Evolutionary conservation across 2,113 vertebrate genomes (phyloP).

Genomic region (Procapra przewalskii): DNA sequence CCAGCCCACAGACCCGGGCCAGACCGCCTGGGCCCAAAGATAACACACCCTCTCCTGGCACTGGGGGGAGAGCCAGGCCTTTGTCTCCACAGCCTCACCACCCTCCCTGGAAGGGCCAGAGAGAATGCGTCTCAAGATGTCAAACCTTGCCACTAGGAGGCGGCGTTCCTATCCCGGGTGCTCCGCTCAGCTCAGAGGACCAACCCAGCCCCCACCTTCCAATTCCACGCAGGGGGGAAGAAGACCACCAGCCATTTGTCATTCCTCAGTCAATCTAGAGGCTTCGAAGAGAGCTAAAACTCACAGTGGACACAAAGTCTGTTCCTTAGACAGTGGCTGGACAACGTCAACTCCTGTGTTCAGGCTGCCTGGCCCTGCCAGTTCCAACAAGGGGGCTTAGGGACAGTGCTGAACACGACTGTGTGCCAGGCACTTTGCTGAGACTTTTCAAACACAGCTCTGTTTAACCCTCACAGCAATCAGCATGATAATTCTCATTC

Average conservation of each 20-base stretch:
- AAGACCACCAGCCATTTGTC: background rate
- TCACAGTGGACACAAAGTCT: background rate
- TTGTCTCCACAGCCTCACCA: background rate
- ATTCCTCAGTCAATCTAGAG: background rate
- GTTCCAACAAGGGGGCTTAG: background rate
- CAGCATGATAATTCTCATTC: background rate
- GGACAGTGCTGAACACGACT: background rate
- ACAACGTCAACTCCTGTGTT: accelerated
- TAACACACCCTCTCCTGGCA: slow-evolving; percentile 45
- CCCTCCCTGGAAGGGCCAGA: background rate
- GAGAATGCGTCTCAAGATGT: background rate
- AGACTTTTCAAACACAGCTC: background rate
- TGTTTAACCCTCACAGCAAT: background rate
- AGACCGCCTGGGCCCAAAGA: slow-evolving; percentile 50
- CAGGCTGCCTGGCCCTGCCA: background rate
- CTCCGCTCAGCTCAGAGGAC: background rate
- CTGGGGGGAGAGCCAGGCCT: background rate
- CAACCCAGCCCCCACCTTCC: background rate
- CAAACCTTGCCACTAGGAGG: background rate
- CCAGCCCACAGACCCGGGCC: slow-evolving; percentile 40
- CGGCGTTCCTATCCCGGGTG: background rate
- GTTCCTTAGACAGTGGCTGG: background rate
- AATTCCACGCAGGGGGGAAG: background rate
- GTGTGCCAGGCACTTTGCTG: background rate
- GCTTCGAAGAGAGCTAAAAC: background rate